Conservation (phyloP, 2,888 invertebrate species). For the Cremastobaeus sp. region DNA sequence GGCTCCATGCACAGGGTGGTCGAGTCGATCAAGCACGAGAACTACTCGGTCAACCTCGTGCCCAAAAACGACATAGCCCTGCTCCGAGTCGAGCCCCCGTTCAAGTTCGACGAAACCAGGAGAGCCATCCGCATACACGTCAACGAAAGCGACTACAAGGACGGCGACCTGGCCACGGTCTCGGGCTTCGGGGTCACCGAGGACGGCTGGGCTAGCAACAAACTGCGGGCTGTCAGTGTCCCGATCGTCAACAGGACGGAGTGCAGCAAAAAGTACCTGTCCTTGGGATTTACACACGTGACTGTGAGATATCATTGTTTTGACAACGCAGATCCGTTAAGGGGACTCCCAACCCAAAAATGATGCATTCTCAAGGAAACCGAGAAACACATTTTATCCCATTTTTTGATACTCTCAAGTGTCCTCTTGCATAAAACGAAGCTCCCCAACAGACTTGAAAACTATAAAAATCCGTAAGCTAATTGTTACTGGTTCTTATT, state of each 20-base stretch:
- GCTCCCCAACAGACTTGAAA: no score
- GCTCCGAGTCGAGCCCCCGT: constrained; percentile 42
- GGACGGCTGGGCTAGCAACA: constrained; percentile 15
- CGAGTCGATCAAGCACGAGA: constrained; percentile 21
- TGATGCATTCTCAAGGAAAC: no score
- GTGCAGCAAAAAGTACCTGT: constrained; percentile 77
- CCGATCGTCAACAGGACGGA: constrained; percentile 79
- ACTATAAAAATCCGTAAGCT: no score
- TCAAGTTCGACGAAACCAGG: constrained; percentile 32
- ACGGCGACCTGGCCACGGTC: constrained; percentile 32
- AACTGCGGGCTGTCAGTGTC: constrained; percentile 77
- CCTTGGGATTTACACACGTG: constrained; percentile 45
- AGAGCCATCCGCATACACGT: constrained; percentile 28
- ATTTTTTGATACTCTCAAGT: no score
- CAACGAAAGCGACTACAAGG: constrained; percentile 23
- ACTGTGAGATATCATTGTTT: constrained; percentile 16
- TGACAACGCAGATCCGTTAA: no score
- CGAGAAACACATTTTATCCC: no score
- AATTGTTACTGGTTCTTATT: no score
- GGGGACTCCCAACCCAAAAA: no score
- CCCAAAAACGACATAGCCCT: constrained; percentile 54
- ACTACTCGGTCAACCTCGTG: background rate
- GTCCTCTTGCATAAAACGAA: no score
- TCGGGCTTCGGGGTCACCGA: constrained; percentile 52
- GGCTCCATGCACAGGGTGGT: constrained; percentile 41